A percentile compares a stretch with the other conserved stretches of the same genome.
These are phyloP conservation scores for Gephyroberyx darwinii DNA, from an alignment of 2,797 vertebrate genomes.

Conservation along the genomic window DNA sequence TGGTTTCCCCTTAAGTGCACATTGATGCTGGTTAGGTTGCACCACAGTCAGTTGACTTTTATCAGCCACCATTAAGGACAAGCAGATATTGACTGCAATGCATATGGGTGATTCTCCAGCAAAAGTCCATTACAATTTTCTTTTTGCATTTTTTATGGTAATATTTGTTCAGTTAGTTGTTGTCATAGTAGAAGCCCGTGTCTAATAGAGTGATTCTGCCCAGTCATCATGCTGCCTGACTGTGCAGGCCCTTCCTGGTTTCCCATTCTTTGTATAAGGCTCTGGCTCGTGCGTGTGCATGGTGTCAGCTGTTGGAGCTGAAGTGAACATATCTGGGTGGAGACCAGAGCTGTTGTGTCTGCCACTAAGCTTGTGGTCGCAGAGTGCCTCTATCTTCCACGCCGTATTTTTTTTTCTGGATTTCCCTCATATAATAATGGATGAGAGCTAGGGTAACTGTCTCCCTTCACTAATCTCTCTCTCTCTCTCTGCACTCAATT, in stretches of 20 bases:
- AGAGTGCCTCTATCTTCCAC: conserved; percentile 13
- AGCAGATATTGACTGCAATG: background rate
- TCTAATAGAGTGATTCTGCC: conserved; percentile 11
- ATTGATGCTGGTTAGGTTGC: conserved; percentile 10
- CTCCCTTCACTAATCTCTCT: conserved; percentile 31
- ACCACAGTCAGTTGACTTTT: background rate
- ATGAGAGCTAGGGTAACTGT: conserved; percentile 17
- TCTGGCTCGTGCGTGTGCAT: background rate
- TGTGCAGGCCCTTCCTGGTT: background rate
- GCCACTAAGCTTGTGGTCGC: conserved; percentile 34
- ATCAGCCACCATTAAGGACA: background rate
- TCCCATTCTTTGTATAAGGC: background rate
- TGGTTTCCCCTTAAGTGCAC: conserved; percentile 30
- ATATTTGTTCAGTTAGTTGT: too few relatives aligned
- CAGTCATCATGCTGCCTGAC: conserved; percentile 29
- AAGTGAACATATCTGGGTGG: background rate
- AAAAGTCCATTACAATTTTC: background rate
- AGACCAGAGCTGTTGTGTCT: conserved; percentile 24
- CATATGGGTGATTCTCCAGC: background rate
- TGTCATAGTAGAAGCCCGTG: background rate
- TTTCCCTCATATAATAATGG: conserved; percentile 11
- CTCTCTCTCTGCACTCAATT: conserved; percentile 19
- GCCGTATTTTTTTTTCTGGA: conserved; percentile 4
- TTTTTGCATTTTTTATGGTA: too few relatives aligned
- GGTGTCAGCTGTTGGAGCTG: background rate